These are phyloP conservation scores for Sparidentex hasta DNA, from an alignment of 2,797 vertebrate genomes.

Conservation along the genomic window DNA sequence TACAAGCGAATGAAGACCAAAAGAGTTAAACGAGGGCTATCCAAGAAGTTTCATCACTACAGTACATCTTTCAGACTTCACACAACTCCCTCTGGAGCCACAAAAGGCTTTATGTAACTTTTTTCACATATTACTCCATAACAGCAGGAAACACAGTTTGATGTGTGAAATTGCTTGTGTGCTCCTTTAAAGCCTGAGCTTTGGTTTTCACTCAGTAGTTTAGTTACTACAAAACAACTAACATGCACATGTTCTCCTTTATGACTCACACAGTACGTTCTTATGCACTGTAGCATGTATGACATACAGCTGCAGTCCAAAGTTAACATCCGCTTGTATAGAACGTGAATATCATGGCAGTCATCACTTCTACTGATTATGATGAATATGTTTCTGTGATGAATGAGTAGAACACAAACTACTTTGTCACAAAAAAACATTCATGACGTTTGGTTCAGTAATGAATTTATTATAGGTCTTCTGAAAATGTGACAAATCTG, in stretches of 20 bases:
- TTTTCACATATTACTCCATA: neutral
- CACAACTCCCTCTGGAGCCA: neutral
- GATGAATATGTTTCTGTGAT: too few relatives aligned
- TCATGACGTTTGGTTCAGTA: too few relatives aligned
- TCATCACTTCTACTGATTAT: too few relatives aligned
- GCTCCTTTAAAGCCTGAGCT: neutral
- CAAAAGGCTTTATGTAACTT: neutral
- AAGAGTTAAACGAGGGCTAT: neutral
- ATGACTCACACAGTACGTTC: neutral
- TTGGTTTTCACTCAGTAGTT: neutral
- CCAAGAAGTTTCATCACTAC: neutral
- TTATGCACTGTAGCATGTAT: neutral
- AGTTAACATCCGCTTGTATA: too few relatives aligned
- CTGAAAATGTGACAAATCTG: too few relatives aligned
- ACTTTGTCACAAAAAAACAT: too few relatives aligned
- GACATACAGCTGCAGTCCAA: neutral
- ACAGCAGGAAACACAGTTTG: neutral
- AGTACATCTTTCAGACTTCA: neutral
- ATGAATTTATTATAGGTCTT: too few relatives aligned
- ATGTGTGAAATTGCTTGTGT: neutral
- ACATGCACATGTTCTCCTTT: neutral
- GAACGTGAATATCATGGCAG: too few relatives aligned
- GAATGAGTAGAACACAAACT: too few relatives aligned
- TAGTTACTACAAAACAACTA: neutral
- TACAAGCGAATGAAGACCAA: neutral